These are phyloP conservation scores for Hofmannophila pseudospretella DNA, from an alignment of 2,888 invertebrate genomes.

Conservation along the genomic window DNA sequence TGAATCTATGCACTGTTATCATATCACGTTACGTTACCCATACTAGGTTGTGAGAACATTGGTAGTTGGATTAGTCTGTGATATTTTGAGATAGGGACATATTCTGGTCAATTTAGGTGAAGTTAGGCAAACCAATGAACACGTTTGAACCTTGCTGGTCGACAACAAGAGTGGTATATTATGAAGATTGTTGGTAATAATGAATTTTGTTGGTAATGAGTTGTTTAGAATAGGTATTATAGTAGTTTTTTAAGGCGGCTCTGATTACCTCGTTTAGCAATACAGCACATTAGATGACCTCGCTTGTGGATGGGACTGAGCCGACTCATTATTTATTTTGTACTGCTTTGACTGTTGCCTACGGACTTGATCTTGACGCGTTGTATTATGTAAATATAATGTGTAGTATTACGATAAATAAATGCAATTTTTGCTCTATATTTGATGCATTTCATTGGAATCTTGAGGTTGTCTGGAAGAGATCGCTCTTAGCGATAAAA, in stretches of 20 bases:
- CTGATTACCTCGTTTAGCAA: conserved; percentile 30
- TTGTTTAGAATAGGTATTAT: not conserved
- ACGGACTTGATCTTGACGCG: conserved; percentile 73
- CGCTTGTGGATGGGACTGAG: conserved; percentile 32
- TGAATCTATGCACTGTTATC: no score
- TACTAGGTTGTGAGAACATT: no score
- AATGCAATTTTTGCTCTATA: conserved; percentile 61
- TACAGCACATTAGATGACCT: conserved; percentile 38
- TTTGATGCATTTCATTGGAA: conserved; percentile 20
- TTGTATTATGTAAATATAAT: conserved; percentile 64
- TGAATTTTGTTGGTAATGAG: no score
- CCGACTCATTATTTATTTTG: conserved; percentile 50
- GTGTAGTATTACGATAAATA: conserved; percentile 62
- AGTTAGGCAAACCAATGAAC: no score
- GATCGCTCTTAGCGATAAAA: no score
- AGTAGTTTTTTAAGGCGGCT: not conserved
- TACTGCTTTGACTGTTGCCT: conserved; percentile 73
- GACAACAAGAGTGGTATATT: no score
- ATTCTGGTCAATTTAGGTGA: no score
- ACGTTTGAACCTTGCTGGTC: no score
- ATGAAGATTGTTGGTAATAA: no score
- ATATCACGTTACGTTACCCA: no score
- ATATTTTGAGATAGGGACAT: no score
- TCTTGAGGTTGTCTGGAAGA: no score
- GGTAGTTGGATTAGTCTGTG: not conserved